Evolutionary conservation across 2,113 vertebrate genomes (phyloP), one percentile per base, ranked within the genome.

Genomic region (Thalassarche chlororhynchos): DNA sequence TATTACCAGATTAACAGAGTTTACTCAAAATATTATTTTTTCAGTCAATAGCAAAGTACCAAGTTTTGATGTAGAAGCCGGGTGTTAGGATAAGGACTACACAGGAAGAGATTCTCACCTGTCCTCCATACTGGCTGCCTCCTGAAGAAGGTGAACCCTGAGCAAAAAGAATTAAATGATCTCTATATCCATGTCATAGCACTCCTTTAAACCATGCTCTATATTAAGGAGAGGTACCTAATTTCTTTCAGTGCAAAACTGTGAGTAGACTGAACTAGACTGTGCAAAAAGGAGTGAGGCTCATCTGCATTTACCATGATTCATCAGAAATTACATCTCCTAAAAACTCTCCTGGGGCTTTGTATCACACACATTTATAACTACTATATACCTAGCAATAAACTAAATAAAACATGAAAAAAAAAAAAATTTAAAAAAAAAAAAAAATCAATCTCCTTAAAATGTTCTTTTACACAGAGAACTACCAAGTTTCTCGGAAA

Each of bases 41-140:
- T 58, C 19, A 51, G 32, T 60, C 19, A 62, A n/a, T 17, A 62
- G 9, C 60, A 25, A 91, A 93, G 17, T 21, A 91, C 4, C 8
- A n/a, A 38, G 61, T 71, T 81, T 79, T 82, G 69, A 49, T 40
- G 14, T 46, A 52, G 64, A 77, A 82, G 44, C 5, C 40, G 13
- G 15, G 10, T 89, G 44, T 55, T 89, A 42, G 40, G 54, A 25
- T 55, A 88, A 87, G 34, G 49, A 47, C 55, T 75, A 66, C 20
- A 58, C 0, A 51, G 21, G 24, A 88, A 49, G 46, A 76, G 14
- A 62, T 80, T 91, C 96, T 97, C 17, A 97, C 92, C 84, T 94
- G 91, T 91, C 86, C 96, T 91, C 92, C 96, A 62, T 96, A 95
- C 38, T 96, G 95, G 54, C 72, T 97, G 74, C 84, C n/a, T 96